Base-by-base conservation (phyloP, 2,888 invertebrate species). In the Mimachlamys varia region DNA sequence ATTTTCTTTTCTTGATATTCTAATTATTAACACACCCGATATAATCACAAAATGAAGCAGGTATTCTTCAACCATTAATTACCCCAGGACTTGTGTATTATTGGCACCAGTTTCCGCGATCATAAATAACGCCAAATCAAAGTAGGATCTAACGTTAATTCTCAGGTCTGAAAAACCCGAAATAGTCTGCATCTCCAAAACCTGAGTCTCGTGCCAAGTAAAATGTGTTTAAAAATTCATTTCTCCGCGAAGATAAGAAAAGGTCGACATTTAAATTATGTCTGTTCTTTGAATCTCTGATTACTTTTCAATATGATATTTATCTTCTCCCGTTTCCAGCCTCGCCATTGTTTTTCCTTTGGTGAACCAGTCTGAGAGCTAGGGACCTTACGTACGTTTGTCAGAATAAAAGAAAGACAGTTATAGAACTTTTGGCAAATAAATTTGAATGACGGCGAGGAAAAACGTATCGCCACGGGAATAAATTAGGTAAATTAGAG, bases 161-260 rank as follows among this genome's bases (percentile, higher is more conserved):
- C 76, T 22, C 33, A 15, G 76, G 76, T 33, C 76, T 76, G 33
- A 76, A 76, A 76, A 76, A 76, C 76, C 27, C 7, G 76, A 76
- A 76, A 76, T 76, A 33, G 76, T 76, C 76, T 76, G 76, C 27
- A 76, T 76, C 76, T 76, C 76, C 27, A 33, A 27, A 76, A 76
- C n/a, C 76, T 76, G 22, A 76, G 33, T 13, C 15, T 76, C 76
- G 27, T 76, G 76, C 76, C 76, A 76, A 76, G 76, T 76, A 76
- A 76, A 76, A 76, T 76, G 76, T 76, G 76, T 76, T 76, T 76
- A 76, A 76, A 76, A 76, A 76, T 76, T 76, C 76, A 76, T 76
- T 76, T 76, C 76, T 76, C 76, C 10, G 76, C 2, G 76, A 76
- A 33, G 76, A 76, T 76, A 76, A 76, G 76, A 76, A 76, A 76